Evolutionary conservation across 2,888 invertebrate species (phyloP), one percentile per base, ranked within the genome.

Genomic region (Campoplex capitator): DNA sequence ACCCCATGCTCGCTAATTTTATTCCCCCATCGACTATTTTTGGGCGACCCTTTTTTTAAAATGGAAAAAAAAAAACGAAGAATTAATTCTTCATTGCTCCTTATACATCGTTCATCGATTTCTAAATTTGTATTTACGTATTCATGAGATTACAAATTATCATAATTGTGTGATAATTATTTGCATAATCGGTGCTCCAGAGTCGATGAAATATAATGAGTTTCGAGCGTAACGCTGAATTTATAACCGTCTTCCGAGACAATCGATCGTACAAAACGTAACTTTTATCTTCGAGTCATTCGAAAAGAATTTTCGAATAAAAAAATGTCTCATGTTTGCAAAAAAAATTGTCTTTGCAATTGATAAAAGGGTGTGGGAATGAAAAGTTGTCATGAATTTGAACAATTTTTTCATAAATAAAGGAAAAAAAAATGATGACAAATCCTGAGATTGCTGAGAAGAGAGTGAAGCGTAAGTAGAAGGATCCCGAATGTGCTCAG

Each of bases 401-500:
- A 23, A 3, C 8, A 58, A 58, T 3, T 11, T 28, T 28, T 58
- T 13, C 23, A 0, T 23, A 13, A 3, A 58, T 11, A 7, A 58
- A 23, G 23, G 9, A 28, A 28, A 28, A 7, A 28, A 58, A 28
- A 28, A n/a, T 28, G 11, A 0, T 28, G 2, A 11, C 23, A 58
- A 28, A 58, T 18, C 28, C 4, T 28, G 16, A 32, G 28, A 62
- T 62, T 62, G 28, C 11, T 32, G 28, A 8, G 32, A 23, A 23
- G 13, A 32, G 58, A 42, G 23, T 13, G 45, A 6, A 38, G 67
- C 23, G 23, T 23, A 68, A 68, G 68, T 68, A 42, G 45, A 68
- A 68, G 23, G n/a, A 45, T 23, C 38, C 45, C 68, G 45, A 23
- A 23, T 68, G 23, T 68, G 45, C 23, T 68, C 68, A 68, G 54